Base-by-base conservation (phyloP, 2,888 invertebrate species). In the Hypolimnas misippus region DNA sequence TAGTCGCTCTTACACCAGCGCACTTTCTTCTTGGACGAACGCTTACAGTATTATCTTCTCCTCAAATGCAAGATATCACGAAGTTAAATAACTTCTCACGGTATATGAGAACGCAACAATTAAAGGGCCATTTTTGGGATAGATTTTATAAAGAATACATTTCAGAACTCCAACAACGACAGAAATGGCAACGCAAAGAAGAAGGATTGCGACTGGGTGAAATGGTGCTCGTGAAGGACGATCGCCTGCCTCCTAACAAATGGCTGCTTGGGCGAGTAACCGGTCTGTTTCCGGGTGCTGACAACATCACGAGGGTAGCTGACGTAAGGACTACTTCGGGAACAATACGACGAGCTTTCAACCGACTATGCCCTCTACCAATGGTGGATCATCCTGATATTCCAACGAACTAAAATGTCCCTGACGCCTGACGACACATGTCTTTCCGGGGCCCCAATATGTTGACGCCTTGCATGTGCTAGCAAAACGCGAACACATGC, bases 391-490 rank as follows among this genome's bases (percentile, higher is more conserved):
- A n/a, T 12, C 35, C 12, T 12, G n/a, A n/a, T n/a, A n/a, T 25
- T 25, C 25, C 25, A 3, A 5, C 25, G 3, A n/a, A 25, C 25
- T 25, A 3, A 25, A 5, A 25, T 25, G n/a, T n/a, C n/a, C 25
- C 25, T 25, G 25, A 38, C 35, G 10, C 4, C 35, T 12, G 12
- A n/a, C n/a, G n/a, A n/a, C n/a, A n/a, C n/a, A n/a, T n/a, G n/a
- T n/a, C n/a, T n/a, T 38, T n/a, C 35, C n/a, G 17, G 8, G 7
- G 12, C 17, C 6, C 14, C 33, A 16, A 35, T 14, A n/a, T 38
- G 35, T 38, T 38, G n/a, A 38, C 35, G 35, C 35, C 35, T 38
- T n/a, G 35, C n/a, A n/a, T 14, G 19, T 46, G 33, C 25, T 25
- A 25, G 25, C 25, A 25, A 5, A 5, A 3, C 25, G 25, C 25